Conservation (phyloP, 2,797 vertebrate genomes). For the Gymnopithys bicolor region DNA sequence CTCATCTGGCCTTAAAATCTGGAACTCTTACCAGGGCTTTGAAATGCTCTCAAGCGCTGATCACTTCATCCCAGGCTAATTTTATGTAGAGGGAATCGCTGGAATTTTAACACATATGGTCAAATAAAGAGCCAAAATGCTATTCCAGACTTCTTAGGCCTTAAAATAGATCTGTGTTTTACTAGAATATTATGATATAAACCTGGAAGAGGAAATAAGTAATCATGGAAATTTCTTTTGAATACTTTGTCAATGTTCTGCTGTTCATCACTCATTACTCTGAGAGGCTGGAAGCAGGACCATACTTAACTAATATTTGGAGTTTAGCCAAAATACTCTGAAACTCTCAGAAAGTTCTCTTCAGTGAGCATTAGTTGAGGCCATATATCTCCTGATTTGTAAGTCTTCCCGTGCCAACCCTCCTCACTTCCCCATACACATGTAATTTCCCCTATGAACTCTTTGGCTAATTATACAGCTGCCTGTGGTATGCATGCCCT, state of each 20-base stretch:
- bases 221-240: background rate
- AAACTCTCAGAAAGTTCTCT: background rate
- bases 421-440: background rate
- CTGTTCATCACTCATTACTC: background rate
- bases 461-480: slow-evolving; percentile 4
- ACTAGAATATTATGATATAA: background rate
- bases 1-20: slow-evolving; percentile 36
- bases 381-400: background rate
- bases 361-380: background rate
- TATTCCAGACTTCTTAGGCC: slow-evolving; percentile 25
- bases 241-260: background rate
- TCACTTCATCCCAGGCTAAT: slow-evolving; percentile 11
- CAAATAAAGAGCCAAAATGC: slow-evolving; percentile 25
- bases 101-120: slow-evolving; percentile 42
- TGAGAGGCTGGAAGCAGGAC: background rate
- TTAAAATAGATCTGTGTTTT: slow-evolving; percentile 31
- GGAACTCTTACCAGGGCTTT: background rate
- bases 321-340: background rate
- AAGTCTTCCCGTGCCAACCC: background rate
- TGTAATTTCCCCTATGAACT: background rate
- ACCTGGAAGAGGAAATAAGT: slow-evolving; percentile 21
- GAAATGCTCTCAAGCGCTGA: slow-evolving; percentile 22
- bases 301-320: background rate
- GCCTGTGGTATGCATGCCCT: slow-evolving; percentile 27
- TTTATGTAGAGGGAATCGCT: background rate